Base-by-base conservation (phyloP, 2,797 vertebrate species). In the Bovichtus variegatus region DNA sequence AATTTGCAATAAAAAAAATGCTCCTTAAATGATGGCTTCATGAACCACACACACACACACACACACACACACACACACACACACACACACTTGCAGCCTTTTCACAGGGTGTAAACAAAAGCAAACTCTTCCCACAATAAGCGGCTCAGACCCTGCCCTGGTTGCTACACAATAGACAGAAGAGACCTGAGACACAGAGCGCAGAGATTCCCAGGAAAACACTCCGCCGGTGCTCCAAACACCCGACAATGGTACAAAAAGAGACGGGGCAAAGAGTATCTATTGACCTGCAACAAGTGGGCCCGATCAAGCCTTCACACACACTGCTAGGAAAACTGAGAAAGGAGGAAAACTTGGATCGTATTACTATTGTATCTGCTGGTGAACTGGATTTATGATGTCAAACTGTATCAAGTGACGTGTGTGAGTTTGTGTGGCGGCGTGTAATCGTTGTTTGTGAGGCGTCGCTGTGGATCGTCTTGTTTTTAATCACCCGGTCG, bases 21-120 rank as follows among this genome's bases (percentile, higher is more conserved):
- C n/a, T n/a, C 41, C 21, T 64, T 41, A 61, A 63, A 82, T 74
- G 40, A 47, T 18, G 47, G 36, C 36, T 61, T n/a, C 2, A 8
- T 57, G 18, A 67, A 67, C 23, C 43, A 78, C 46, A 75, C 18
- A 19, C 50, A 74, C 25, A 46, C 27, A 57, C 59, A 74, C 51
- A 54, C 57, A 49, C 13, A 72, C 38, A 76, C 40, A 73, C 19
- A n/a, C 50, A 77, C 19, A 54, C 12, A 36, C 11, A 75, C 19
- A 51, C 65, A 51, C 60, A 53, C 63, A 81, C 47, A 75, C 23
- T 13, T 62, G 55, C 70, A 78, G 76, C 27, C 53, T 86, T 84
- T 87, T 88, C 86, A 89, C 71, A 70, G 49, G 58, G 58, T 47
- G 59, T 83, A 83, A 91, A 91, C 85, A 91, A 92, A 89, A 89